These are phyloP conservation scores for Rutilus rutilus DNA, from an alignment of 2,113 vertebrate species.

Conservation along the genomic window DNA sequence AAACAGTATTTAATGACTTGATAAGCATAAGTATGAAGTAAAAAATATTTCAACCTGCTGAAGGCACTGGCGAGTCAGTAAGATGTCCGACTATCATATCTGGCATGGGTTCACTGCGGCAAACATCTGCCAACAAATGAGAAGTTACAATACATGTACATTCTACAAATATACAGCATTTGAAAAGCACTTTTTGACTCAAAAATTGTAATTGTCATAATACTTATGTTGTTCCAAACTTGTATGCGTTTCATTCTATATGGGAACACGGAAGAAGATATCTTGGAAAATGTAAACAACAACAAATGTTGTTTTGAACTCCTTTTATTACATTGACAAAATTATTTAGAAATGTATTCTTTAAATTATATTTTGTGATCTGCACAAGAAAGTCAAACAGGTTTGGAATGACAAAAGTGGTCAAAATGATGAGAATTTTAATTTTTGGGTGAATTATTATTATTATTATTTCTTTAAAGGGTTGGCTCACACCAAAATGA, in stretches of 20 bases:
- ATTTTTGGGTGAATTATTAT: not conserved
- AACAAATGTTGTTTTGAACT: not conserved
- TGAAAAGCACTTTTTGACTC: not conserved
- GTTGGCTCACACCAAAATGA: no score
- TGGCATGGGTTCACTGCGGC: constrained; percentile 65
- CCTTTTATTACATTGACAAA: not conserved
- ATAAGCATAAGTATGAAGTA: not conserved
- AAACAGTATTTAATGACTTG: not conserved
- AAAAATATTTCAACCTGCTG: constrained; percentile 71
- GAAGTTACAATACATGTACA: constrained; percentile 3
- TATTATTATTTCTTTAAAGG: not conserved
- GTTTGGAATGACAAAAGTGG: not conserved
- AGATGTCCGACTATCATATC: constrained; percentile 70
- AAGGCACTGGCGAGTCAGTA: constrained; percentile 70
- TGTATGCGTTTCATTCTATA: no score
- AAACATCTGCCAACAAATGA: constrained; percentile 65
- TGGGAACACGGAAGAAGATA: no score
- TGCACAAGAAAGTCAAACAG: not conserved
- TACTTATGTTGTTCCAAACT: not conserved
- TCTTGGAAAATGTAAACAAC: no score
- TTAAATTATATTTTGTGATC: not conserved
- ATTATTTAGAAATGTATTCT: not conserved
- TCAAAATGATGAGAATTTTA: not conserved
- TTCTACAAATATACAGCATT: not conserved
- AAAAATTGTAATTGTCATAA: not conserved